phyloP scores from a whole-genome alignment of 2,797 vertebrate species.

The Fistularia commersonii region DNA sequence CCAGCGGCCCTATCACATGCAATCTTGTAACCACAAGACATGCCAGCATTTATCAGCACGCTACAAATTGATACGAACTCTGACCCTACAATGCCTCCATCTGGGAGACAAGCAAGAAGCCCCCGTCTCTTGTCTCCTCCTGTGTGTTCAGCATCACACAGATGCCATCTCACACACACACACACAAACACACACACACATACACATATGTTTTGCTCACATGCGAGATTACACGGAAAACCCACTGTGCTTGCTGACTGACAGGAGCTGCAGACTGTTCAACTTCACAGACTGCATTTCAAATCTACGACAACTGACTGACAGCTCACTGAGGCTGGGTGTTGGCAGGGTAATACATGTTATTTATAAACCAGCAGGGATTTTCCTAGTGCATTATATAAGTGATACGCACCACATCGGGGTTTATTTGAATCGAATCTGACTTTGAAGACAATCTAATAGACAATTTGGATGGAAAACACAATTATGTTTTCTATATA shows the following conservation, averaged over 20 bases:
- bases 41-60: constrained; percentile 60
- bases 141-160: constrained; percentile 28
- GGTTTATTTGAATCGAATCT: constrained; percentile 25
- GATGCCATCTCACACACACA: constrained; percentile 7
- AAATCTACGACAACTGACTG: constrained; percentile 62
- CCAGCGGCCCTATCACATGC: constrained; percentile 34
- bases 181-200: not conserved
- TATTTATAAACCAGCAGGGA: constrained; percentile 64
- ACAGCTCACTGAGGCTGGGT: constrained; percentile 55
- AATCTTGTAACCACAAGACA: constrained; percentile 51
- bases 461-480: constrained; percentile 5
- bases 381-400: constrained; percentile 25
- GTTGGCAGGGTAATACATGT: constrained; percentile 56
- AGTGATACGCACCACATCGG: constrained; percentile 31
- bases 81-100: constrained; percentile 64
- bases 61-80: constrained; percentile 56
- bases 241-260: constrained; percentile 49
- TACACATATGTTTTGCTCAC: not conserved
- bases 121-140: constrained; percentile 24
- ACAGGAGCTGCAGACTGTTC: constrained; percentile 60
- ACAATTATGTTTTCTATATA: constrained; percentile 4
- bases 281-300: constrained; percentile 60
- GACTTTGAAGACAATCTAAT: constrained; percentile 26
- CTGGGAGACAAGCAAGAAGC: constrained; percentile 47
- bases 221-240: constrained; percentile 20